Percentiles rank a stretch among this genome's conserved stretches.
Conservation (phyloP, 2,888 invertebrate species). For the Platypus cylindrus region DNA sequence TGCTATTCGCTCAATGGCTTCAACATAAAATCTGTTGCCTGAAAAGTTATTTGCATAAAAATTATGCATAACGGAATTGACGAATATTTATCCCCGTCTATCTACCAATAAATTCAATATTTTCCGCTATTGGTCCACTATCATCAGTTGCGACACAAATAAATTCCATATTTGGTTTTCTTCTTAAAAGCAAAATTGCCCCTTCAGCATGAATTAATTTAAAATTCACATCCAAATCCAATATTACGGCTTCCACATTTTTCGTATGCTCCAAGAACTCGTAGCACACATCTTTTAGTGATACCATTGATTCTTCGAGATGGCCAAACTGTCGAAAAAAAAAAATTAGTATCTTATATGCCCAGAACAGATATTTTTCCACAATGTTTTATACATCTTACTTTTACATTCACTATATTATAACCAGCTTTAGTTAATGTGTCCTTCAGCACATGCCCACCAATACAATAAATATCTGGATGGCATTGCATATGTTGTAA, state of each 20-base stretch:
- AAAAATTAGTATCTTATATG: neutral
- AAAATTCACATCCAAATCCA: conserved; percentile 11
- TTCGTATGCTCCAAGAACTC: conserved; percentile 7
- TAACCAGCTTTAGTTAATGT: conserved; percentile 8
- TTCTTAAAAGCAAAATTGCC: conserved; percentile 8
- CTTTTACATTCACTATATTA: conserved; percentile 9
- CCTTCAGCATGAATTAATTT: conserved; percentile 10
- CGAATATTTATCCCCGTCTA: neutral
- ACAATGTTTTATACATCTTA: conserved; percentile 1
- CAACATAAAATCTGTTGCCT: conserved; percentile 11
- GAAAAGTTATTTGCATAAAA: conserved; percentile 1
- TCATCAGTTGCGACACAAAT: conserved; percentile 10
- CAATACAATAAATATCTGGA: conserved; percentile 8
- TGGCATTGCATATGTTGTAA: conserved; percentile 6
- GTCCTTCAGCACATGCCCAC: conserved; percentile 7
- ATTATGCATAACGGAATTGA: neutral
- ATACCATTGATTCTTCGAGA: conserved; percentile 8
- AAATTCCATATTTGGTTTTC: conserved; percentile 9
- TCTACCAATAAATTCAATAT: conserved; percentile 12
- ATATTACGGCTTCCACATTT: conserved; percentile 9
- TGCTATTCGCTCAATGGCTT: conserved; percentile 8
- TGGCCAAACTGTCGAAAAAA: conserved; percentile 4
- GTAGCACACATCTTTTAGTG: conserved; percentile 6
- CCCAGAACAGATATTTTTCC: too few species aligned
- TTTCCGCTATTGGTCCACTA: conserved; percentile 9